phyloP scores from a whole-genome alignment of 2,888 invertebrate genomes.

The Abscondita cerata region DNA sequence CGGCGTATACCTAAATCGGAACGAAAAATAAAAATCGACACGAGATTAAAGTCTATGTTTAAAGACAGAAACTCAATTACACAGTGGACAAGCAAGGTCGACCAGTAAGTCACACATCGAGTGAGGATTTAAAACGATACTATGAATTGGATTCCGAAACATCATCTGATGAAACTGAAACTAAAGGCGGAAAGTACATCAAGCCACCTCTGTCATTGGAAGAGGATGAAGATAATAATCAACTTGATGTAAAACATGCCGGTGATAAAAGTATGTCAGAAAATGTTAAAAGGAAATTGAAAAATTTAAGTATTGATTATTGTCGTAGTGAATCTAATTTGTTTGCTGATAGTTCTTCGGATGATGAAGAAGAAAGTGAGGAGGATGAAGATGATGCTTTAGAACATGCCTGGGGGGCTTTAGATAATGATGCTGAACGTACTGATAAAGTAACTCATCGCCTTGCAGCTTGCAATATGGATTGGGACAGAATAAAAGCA shows the following conservation, averaged over 20 bases:
- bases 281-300: slow-evolving; percentile 69
- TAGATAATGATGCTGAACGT: slow-evolving; percentile 84
- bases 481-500: slow-evolving; percentile 96
- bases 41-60: slow-evolving; percentile 94
- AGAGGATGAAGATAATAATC: slow-evolving; percentile 35
- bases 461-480: slow-evolving; percentile 95
- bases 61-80: slow-evolving; percentile 86
- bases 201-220: slow-evolving; percentile 29
- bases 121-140: slow-evolving; percentile 85
- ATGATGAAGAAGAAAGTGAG: slow-evolving; percentile 68
- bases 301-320: slow-evolving; percentile 80
- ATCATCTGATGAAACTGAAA: slow-evolving; percentile 34
- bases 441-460: slow-evolving; percentile 81
- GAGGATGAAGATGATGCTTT: slow-evolving; percentile 63
- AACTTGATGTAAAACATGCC: slow-evolving; percentile 51
- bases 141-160: slow-evolving; percentile 78
- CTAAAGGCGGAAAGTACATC: slow-evolving; percentile 40
- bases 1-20: slow-evolving; percentile 81
- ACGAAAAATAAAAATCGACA: slow-evolving; percentile 92
- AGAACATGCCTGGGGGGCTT: slow-evolving; percentile 90
- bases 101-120: slow-evolving; percentile 77
- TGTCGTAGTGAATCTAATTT: slow-evolving; percentile 77
- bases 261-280: slow-evolving; percentile 63
- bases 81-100: slow-evolving; percentile 92
- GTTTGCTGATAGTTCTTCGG: slow-evolving; percentile 80